These are phyloP conservation scores for Numenius arquata DNA, from an alignment of 2,113 vertebrate genomes.

Conservation along the genomic window DNA sequence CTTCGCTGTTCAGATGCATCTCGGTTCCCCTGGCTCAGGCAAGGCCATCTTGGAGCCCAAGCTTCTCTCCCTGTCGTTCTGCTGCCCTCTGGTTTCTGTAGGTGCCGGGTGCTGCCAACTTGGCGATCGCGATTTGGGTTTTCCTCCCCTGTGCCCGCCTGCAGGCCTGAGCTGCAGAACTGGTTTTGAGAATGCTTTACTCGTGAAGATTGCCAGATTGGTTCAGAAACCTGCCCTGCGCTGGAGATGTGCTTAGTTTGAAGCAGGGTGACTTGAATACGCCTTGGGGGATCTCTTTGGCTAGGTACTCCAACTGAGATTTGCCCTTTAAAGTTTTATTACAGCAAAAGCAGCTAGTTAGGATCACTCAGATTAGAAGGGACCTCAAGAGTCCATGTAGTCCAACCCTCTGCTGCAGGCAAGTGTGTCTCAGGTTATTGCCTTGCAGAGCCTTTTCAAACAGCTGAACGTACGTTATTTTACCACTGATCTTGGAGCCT, in stretches of 20 bases:
- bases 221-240: neutral
- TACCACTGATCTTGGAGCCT: neutral
- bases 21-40: neutral
- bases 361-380: neutral
- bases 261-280: neutral
- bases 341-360: neutral
- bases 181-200: neutral
- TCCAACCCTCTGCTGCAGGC: neutral
- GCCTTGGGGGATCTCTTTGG: neutral
- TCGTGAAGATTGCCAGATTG: neutral
- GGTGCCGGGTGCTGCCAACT: fast-evolving
- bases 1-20: neutral
- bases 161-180: neutral
- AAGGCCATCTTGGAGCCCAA: fast-evolving
- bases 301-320: neutral
- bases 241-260: neutral
- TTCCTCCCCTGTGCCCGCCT: neutral
- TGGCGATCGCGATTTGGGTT: neutral
- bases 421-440: neutral
- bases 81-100: neutral
- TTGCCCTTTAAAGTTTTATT: neutral
- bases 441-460: neutral
- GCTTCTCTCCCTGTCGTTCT: neutral
- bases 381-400: neutral
- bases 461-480: neutral